These are phyloP conservation scores for Aplodontia rufa DNA, from an alignment of 2,113 vertebrate species.

Conservation along the genomic window DNA sequence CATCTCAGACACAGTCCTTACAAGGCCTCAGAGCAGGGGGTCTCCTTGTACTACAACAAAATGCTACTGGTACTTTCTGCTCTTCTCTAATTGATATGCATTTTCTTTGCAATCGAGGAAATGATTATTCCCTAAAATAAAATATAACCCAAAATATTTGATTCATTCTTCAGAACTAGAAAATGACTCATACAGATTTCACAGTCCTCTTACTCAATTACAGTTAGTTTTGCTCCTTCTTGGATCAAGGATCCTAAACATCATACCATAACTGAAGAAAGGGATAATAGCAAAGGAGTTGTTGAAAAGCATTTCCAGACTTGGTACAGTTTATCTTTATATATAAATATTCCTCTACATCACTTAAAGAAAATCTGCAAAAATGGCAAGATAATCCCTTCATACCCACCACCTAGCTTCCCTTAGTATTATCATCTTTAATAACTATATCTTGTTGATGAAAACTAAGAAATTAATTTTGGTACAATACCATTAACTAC, in stretches of 20 bases:
- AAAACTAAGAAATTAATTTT: slow-evolving; percentile 14
- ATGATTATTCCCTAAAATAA: neutral
- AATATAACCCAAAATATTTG: neutral
- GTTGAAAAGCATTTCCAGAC: neutral
- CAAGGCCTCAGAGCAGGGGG: too few species aligned
- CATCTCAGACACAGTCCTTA: too few species aligned
- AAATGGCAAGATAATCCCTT: neutral
- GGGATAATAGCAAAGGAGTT: neutral
- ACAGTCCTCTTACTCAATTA: neutral
- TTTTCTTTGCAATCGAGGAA: neutral
- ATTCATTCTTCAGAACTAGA: neutral
- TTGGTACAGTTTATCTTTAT: neutral
- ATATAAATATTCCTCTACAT: neutral
- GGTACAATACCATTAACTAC: neutral
- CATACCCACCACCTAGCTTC: neutral
- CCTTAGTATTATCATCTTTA: neutral
- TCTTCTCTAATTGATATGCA: neutral
- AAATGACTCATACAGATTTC: neutral
- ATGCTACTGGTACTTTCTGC: neutral
- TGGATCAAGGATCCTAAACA: neutral
- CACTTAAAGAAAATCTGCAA: neutral
- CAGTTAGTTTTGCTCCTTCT: neutral
- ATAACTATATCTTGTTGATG: neutral
- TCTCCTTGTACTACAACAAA: too few species aligned
- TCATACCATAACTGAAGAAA: neutral